A percentile compares a stretch with the other conserved stretches of the same genome.
phyloP scores from a whole-genome alignment of 2,888 invertebrate species.

The Tetranychus piercei region DNA sequence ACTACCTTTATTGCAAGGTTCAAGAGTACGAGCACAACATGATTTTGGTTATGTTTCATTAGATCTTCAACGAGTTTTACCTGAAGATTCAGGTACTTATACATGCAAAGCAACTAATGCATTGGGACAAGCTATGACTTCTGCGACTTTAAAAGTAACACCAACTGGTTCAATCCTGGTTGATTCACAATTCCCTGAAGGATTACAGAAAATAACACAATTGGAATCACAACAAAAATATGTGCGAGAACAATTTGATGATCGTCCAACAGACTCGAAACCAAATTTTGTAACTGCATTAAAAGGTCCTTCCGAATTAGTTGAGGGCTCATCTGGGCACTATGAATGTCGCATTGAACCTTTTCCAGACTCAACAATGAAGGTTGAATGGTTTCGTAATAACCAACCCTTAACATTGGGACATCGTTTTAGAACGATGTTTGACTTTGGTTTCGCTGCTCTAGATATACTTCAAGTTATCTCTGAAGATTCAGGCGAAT shows the following conservation, averaged over 20 bases:
- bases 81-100: constrained; percentile 84
- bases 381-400: constrained; percentile 81
- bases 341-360: constrained; percentile 87
- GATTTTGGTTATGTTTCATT: constrained; percentile 92
- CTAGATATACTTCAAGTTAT: constrained; percentile 48
- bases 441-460: constrained; percentile 88
- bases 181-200: constrained; percentile 31
- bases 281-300: not conserved
- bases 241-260: not conserved
- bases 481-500: constrained; percentile 74
- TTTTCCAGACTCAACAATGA: constrained; percentile 72
- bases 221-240: not conserved
- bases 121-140: constrained; percentile 51
- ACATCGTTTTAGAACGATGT: constrained; percentile 68
- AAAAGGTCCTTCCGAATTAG: constrained; percentile 36
- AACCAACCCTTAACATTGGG: constrained; percentile 58
- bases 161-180: not conserved
- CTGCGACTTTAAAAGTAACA: constrained; percentile 29
- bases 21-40: constrained; percentile 75
- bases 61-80: constrained; percentile 74
- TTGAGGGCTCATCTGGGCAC: constrained; percentile 67
- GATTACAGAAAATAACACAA: not conserved
- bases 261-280: not conserved
- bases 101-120: constrained; percentile 79
- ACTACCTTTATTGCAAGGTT: constrained; percentile 67